Percentiles rank a stretch among this genome's conserved stretches.
These are phyloP conservation scores for Aepyceros melampus DNA, from an alignment of 2,113 vertebrate genomes.

Conservation along the genomic window DNA sequence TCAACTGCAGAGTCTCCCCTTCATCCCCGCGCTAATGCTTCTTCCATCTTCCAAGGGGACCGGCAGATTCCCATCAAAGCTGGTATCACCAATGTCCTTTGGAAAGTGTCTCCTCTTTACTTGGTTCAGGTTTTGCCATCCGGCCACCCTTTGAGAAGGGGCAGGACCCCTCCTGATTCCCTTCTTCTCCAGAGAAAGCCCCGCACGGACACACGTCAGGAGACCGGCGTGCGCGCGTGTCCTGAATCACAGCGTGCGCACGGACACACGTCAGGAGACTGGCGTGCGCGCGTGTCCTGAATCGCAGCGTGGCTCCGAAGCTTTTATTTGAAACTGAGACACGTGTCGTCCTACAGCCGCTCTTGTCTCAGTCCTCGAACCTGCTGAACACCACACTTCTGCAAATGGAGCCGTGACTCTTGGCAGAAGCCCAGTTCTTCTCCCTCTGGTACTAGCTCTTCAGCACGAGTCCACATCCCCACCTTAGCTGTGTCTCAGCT, in stretches of 20 bases:
- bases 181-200: background rate
- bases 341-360: accelerated
- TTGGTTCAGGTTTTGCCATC: accelerated
- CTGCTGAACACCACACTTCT: accelerated
- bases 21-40: accelerated
- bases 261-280: too few species aligned
- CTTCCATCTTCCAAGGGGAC: background rate
- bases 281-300: accelerated
- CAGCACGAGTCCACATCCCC: background rate
- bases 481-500: too few species aligned
- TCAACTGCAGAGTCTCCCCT: accelerated
- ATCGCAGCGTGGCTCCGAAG: accelerated
- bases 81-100: background rate
- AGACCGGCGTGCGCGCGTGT: accelerated
- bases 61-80: background rate
- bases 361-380: accelerated
- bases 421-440: too few species aligned
- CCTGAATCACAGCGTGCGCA: accelerated
- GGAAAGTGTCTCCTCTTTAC: accelerated
- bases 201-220: accelerated
- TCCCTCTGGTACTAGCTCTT: accelerated
- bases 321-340: too few species aligned
- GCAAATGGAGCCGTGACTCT: background rate
- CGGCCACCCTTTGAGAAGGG: accelerated
- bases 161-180: background rate